Conservation (phyloP, 2,113 vertebrate species). For the Lucifuga dentata region DNA sequence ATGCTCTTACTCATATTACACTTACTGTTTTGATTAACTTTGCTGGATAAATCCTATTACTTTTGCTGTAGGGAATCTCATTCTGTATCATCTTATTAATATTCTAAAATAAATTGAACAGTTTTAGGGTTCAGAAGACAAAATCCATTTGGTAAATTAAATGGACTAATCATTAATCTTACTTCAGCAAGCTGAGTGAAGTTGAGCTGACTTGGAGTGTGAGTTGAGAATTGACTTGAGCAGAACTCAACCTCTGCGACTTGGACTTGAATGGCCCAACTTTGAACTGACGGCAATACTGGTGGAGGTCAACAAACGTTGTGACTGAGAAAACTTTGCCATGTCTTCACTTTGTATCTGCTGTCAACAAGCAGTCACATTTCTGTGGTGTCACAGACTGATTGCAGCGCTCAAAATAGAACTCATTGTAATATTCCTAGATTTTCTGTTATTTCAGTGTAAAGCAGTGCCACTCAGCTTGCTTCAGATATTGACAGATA, state of each 20-base stretch:
- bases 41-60: constrained; percentile 14
- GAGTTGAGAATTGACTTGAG: not conserved
- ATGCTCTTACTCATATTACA: too few relatives aligned
- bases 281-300: too few relatives aligned
- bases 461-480: not conserved
- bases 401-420: too few relatives aligned
- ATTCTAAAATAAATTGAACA: constrained; percentile 12
- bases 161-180: constrained; percentile 42
- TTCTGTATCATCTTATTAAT: constrained; percentile 7
- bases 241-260: not conserved
- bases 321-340: too few relatives aligned
- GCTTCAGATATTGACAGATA: constrained; percentile 7
- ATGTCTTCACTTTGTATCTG: too few relatives aligned
- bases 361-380: too few relatives aligned
- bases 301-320: too few relatives aligned
- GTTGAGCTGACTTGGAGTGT: not conserved
- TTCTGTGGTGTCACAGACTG: too few relatives aligned
- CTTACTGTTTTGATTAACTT: constrained; percentile 2
- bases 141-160: constrained; percentile 13
- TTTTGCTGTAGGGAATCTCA: constrained; percentile 20
- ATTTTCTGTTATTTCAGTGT: constrained; percentile 1
- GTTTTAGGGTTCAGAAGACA: constrained; percentile 3
- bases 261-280: too few relatives aligned
- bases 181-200: constrained; percentile 17
- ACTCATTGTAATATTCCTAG: not conserved